Evolutionary conservation across 2,113 vertebrate species (phyloP), one percentile per base, ranked within the genome.

Genomic region (Scophthalmus maximus): DNA sequence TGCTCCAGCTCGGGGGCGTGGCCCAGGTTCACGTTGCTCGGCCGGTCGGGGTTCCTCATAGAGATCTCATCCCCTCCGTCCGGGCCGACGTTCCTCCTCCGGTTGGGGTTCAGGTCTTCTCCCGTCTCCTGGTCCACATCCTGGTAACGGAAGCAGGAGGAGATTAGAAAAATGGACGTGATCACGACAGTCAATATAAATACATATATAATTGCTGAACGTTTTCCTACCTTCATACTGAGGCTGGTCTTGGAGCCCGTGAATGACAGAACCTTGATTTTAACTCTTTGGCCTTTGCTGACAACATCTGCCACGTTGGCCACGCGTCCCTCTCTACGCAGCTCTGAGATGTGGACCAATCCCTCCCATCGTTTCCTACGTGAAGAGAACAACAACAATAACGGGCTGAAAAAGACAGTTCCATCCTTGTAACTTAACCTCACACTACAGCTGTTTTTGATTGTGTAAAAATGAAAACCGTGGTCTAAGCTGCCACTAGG

Each of bases 181-280:
- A 9, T 47, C 47, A 50, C 17, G 47, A 8, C 9, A 3, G 5
- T 26, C 15, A 12, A 4, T 23, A 6, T 1, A 49, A 11, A 17
- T 29, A 0, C 17, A 32, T 22, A 36, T 22, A 6, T 14, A 18
- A 18, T 53, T 18, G 10, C 51, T 29, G 25, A 14, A 30, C n/a
- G 7, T 63, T 27, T 59, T 27, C 56, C 74, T 88, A 99, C 97
- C 96, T 99, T 99, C 98, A 99, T 99, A 84, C 98, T 99, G 62
- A 99, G 91, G 81, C 98, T 99, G 79, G 98, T 99, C 91, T 99
- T 99, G 27, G 97, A 98, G 60, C 98, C 97, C 4, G 98, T 99
- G 82, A 99, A 99, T 1, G 97, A 99, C 1, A 99, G 89, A 18
- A 99, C 98, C 87, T 99, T 99, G 78, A 99, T 91, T 78, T 99